phyloP scores from a whole-genome alignment of 1,140 invertebrate genomes.

The Neodiprion fabricii region DNA sequence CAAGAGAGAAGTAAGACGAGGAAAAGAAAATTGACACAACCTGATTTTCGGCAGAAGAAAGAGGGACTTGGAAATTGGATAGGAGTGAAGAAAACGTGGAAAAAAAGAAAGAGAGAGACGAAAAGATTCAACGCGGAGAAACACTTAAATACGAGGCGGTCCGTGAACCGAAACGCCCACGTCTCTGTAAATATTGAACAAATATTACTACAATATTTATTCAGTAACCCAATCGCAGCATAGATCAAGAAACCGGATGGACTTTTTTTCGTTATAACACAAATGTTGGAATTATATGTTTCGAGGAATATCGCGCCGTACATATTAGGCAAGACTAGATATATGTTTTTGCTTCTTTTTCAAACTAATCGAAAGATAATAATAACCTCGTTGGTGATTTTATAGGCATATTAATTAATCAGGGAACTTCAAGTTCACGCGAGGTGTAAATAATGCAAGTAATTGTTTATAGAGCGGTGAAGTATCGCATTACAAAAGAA shows the following conservation, averaged over 20 bases:
- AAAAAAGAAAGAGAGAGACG: neutral
- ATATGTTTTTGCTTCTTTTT: neutral
- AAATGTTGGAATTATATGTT: neutral
- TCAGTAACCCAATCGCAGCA: neutral
- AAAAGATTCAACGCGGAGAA: neutral
- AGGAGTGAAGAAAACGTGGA: no score
- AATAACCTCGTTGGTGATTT: neutral
- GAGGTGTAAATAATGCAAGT: no score
- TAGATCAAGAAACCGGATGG: neutral
- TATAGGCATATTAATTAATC: neutral
- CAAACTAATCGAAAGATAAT: neutral
- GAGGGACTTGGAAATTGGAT: no score
- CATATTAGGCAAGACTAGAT: neutral
- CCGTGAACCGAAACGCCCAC: neutral
- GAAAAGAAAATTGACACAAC: slow-evolving; percentile 7
- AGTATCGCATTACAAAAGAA: no score
- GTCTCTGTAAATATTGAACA: neutral
- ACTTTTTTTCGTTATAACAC: neutral
- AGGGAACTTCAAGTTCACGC: no score
- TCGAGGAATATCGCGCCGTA: neutral
- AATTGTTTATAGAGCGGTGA: no score
- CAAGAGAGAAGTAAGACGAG: neutral
- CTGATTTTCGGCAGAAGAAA: neutral
- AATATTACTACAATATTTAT: neutral
- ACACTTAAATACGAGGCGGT: no score